Base-by-base conservation (phyloP, 2,797 vertebrate genomes). In the Hapalemur alaotrensis region DNA sequence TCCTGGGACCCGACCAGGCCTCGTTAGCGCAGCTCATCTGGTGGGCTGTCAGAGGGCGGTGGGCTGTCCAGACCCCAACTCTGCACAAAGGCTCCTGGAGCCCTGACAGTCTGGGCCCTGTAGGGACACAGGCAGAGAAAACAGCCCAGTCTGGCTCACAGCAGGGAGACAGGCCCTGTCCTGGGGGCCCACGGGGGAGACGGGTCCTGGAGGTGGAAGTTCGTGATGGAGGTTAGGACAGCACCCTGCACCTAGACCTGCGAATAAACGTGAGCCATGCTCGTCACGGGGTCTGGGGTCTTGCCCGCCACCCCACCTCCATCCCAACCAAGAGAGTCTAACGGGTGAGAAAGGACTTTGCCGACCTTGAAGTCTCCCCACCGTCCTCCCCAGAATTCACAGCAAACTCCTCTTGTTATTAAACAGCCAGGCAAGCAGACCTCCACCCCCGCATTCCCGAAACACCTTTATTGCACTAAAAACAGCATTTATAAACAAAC, bases 381-480 rank as follows among this genome's bases (percentile, higher is more conserved):
- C 48, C 23, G 0, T 8, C 25, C 48, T 52, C 35, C 78, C 15
- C 25, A 6, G 57, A 52, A 72, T 59, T 67, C 80, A 35, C 41
- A 14, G 83, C 63, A 79, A 65, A 65, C 41, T 46, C 18, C 46
- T 85, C 61, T n/a, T 32, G 43, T 73, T 63, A 90, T 65, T 88
- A 80, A 94, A 90, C 87, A 93, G 69, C 59, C 30, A 63, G 73
- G 67, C 91, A 67, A 52, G 78, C 35, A 57, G 65, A 92, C 41
- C 59, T 93, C 93, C 82, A 48, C 94, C 94, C 54, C 57, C 95
- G 54, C 97, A 91, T 76, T 96, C 98, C 97, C 72, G 89, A 98
- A 98, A 98, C 95, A 0, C 98, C 97, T 99, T 98, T 98, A 99
- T 98, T 98, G 97, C 98, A 98, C 98, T 98, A 97, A 96, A 98